A percentile compares a stretch with the other conserved stretches of the same genome.
Conservation (phyloP, 1,140 invertebrate species). For the Papilio xuthus region DNA sequence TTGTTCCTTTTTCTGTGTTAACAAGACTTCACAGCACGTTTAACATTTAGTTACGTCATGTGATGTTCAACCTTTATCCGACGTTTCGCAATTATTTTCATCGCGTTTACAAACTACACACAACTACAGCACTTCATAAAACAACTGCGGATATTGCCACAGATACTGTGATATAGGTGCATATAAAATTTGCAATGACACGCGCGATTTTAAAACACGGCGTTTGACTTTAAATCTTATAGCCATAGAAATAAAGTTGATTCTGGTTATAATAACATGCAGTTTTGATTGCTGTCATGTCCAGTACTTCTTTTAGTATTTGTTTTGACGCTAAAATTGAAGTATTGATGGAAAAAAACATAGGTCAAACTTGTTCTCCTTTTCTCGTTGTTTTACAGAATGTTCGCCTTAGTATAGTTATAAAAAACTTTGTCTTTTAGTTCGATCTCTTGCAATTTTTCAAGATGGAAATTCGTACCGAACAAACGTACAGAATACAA, state of each 20-base stretch:
- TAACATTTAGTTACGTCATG: not conserved
- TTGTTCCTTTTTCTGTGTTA: not conserved
- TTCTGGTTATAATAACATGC: not conserved
- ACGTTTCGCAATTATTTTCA: constrained; percentile 30
- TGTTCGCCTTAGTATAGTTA: not conserved
- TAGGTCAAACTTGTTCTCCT: too few relatives aligned
- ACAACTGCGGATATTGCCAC: constrained; percentile 20
- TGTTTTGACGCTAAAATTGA: not conserved
- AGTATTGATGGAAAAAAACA: too few relatives aligned
- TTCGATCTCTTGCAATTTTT: not conserved
- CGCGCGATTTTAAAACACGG: not conserved
- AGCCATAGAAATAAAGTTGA: not conserved
- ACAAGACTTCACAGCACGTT: not conserved
- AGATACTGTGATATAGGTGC: constrained; percentile 18
- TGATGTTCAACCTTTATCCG: constrained; percentile 9
- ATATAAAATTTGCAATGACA: constrained; percentile 26
- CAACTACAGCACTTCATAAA: not conserved
- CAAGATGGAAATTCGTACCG: constrained; percentile 17
- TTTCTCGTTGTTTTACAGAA: not conserved
- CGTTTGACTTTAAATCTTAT: not conserved
- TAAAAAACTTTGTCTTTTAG: not conserved
- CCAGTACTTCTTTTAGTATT: constrained; percentile 11
- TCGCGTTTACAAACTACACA: constrained; percentile 29
- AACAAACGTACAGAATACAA: constrained; percentile 30
- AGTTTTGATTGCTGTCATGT: not conserved